These are phyloP conservation scores for Pteria penguin DNA, from an alignment of 2,888 invertebrate genomes.

Conservation along the genomic window DNA sequence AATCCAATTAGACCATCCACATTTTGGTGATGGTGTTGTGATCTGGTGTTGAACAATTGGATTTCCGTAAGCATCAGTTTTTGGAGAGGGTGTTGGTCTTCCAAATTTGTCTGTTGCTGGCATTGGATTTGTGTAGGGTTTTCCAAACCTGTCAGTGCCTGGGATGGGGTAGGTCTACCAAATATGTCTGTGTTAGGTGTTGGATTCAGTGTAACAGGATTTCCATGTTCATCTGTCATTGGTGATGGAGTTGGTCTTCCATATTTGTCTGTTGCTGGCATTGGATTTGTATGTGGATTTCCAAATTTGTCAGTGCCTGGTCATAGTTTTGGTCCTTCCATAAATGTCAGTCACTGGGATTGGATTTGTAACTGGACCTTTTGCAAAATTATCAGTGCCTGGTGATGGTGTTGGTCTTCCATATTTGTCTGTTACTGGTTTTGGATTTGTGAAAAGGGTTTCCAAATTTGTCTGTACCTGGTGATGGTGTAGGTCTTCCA, in stretches of 20 bases:
- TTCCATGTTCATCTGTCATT: slow-evolving; percentile 5
- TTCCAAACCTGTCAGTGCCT: slow-evolving; percentile 28
- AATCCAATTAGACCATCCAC: slow-evolving; percentile 76
- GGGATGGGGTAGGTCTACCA: slow-evolving; percentile 28
- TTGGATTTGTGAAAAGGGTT: slow-evolving; percentile 10
- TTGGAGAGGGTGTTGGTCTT: slow-evolving; percentile 32
- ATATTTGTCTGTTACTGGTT: neutral
- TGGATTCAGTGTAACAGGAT: slow-evolving; percentile 9
- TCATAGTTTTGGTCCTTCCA: slow-evolving; percentile 38
- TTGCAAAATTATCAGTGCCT: slow-evolving; percentile 27
- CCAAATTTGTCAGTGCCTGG: slow-evolving; percentile 21
- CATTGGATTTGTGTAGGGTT: slow-evolving; percentile 67
- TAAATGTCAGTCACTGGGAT: slow-evolving; percentile 42
- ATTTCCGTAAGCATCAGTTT: slow-evolving; percentile 23
- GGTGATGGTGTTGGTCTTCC: slow-evolving; percentile 26
- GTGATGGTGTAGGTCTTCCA: slow-evolving; percentile 10
- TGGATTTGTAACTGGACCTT: slow-evolving; percentile 63
- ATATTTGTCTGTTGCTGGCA: neutral
- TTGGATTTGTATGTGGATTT: slow-evolving; percentile 13
- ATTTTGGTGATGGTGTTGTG: slow-evolving; percentile 37
- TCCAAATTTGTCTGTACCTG: slow-evolving; percentile 3
- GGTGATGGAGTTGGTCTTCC: slow-evolving; percentile 39
- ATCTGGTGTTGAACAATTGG: slow-evolving; percentile 16
- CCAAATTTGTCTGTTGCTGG: slow-evolving; percentile 1
- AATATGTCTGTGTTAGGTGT: neutral